Conservation (phyloP, 2,888 invertebrate species). For the Caprella mutica region DNA sequence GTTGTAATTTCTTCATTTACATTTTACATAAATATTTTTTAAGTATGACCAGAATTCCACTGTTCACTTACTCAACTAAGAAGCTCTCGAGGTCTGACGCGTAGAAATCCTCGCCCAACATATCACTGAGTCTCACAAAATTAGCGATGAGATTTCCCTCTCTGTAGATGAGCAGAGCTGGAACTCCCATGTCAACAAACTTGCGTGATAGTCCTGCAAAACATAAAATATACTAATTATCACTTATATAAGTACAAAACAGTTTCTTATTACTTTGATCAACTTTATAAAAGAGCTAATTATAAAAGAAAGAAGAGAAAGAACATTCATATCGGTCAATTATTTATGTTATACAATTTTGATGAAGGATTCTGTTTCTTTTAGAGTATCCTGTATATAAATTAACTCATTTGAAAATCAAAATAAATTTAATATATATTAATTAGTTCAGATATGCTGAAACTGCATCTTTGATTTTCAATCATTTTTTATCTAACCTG, state of each 20-base stretch:
- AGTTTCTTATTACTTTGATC: not conserved
- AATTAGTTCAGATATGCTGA: not conserved
- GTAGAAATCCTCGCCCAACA: constrained; percentile 81
- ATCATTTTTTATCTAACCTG: too few relatives aligned
- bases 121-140: constrained; percentile 73
- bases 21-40: too few relatives aligned
- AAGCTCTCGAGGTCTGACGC: constrained; percentile 80
- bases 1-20: too few relatives aligned
- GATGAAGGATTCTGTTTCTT: too few relatives aligned
- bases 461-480: not conserved
- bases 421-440: not conserved
- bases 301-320: not conserved
- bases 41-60: too few relatives aligned
- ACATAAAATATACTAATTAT: not conserved
- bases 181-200: constrained; percentile 68
- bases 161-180: constrained; percentile 83
- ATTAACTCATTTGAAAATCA: too few relatives aligned
- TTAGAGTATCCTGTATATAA: too few relatives aligned
- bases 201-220: constrained; percentile 46
- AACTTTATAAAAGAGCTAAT: not conserved
- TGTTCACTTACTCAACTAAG: constrained; percentile 59
- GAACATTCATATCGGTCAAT: too few relatives aligned
- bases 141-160: constrained; percentile 80
- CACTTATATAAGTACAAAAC: not conserved
- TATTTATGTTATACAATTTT: too few relatives aligned